phyloP scores from a whole-genome alignment of 2,888 invertebrate genomes.

The Xanthia icteritia region DNA sequence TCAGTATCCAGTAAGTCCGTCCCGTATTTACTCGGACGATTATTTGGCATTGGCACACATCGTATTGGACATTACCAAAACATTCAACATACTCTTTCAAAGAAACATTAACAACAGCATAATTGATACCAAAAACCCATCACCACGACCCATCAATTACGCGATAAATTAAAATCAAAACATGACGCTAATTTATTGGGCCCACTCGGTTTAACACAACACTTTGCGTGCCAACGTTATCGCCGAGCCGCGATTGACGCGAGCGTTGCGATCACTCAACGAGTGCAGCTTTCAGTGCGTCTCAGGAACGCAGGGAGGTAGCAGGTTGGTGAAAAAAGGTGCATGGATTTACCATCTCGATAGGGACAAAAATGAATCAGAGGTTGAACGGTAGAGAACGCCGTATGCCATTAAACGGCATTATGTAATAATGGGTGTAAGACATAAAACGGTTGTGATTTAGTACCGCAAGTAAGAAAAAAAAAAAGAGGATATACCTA shows the following conservation, averaged over 20 bases:
- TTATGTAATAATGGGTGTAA: background rate
- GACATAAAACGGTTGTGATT: background rate
- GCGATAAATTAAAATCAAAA: slow-evolving; percentile 62
- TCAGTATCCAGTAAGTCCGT: background rate
- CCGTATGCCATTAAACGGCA: background rate
- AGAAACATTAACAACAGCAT: slow-evolving; percentile 20
- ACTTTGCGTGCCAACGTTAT: slow-evolving; percentile 58
- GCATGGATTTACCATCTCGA: background rate
- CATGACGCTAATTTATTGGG: slow-evolving; percentile 54
- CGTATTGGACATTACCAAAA: background rate
- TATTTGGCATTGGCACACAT: background rate
- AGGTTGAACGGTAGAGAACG: background rate
- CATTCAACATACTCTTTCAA: slow-evolving; percentile 18
- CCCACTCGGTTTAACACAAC: slow-evolving; percentile 54
- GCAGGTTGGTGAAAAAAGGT: background rate
- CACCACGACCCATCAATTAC: slow-evolving; percentile 44
- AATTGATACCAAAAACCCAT: slow-evolving; percentile 37
- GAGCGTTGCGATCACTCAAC: slow-evolving; percentile 62
- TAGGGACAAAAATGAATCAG: background rate
- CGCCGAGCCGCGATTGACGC: slow-evolving; percentile 57
- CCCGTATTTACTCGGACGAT: background rate
- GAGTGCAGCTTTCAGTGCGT: slow-evolving; percentile 64
- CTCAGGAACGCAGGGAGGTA: slow-evolving; percentile 50
- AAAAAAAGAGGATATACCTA: background rate
- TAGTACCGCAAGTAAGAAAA: background rate